phyloP scores from a whole-genome alignment of 1,140 invertebrate genomes.

The Leguminivora glycinivorella region DNA sequence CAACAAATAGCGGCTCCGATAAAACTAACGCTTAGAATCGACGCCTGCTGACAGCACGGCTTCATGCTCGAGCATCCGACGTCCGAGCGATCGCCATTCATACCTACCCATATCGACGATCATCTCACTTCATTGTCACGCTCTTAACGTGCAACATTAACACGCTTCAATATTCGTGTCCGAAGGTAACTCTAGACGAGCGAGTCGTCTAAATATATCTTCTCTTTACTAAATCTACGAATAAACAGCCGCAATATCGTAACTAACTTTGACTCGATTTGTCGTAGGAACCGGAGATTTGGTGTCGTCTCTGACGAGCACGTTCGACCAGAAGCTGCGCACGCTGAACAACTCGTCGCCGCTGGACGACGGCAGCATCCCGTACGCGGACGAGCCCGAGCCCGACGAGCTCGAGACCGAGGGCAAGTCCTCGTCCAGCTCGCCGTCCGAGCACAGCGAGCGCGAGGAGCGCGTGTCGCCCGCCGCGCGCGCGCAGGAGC shows the following conservation, averaged over 20 bases:
- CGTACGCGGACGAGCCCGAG: conserved; percentile 75
- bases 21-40: conserved; percentile 66
- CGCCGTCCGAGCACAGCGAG: conserved; percentile 44
- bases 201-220: not conserved
- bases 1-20: conserved; percentile 40
- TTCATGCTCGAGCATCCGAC: conserved; percentile 55
- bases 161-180: conserved; percentile 58
- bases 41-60: conserved; percentile 64
- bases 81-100: conserved; percentile 36
- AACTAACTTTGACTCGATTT: conserved; percentile 32
- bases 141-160: conserved; percentile 52
- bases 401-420: conserved; percentile 44
- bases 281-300: conserved; percentile 80
- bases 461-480: conserved; percentile 40
- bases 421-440: conserved; percentile 58
- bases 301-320: conserved; percentile 83
- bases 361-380: conserved; percentile 76
- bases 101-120: conserved; percentile 57
- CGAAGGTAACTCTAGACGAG: conserved; percentile 12
- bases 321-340: conserved; percentile 84
- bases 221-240: conserved; percentile 15
- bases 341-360: conserved; percentile 77
- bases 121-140: conserved; percentile 40
- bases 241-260: not conserved
- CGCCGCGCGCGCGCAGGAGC: conserved; percentile 57